Base-by-base conservation (phyloP, 2,113 vertebrate genomes). In the Otus sunia region DNA sequence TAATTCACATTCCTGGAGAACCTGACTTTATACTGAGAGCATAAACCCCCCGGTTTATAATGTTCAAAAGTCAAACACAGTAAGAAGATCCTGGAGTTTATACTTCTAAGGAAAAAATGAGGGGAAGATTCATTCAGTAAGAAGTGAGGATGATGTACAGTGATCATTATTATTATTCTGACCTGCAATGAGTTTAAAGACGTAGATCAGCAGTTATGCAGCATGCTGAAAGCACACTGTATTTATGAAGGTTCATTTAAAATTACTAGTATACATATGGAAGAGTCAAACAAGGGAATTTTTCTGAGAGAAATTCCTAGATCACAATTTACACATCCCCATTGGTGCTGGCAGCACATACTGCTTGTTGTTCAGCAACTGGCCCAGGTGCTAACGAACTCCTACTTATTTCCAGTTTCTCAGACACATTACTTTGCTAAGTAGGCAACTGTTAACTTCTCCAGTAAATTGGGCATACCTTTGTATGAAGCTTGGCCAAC, bases 401-500 rank as follows among this genome's bases (percentile, higher is more conserved):
- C 26, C 50, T 41, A 13, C 29, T 79, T 27, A 32, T 27, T 55
- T 78, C 66, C 84, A 88, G 50, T 6, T 78, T 56, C 85, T 86
- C 56, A 75, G 41, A 64, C n/a, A 39, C n/a, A 7, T 14, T 29
- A 10, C 29, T 41, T 49, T 60, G 47, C 66, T 21, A 36, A 64
- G 39, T 27, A 11, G 2, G 18, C 45, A 58, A 10, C 3, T 36
- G 8, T 15, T 23, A 27, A 30, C 16, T 76, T 53, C n/a, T 58
- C 47, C 43, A 15, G 34, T n/a, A 32, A 49, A 59, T 18, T 36
- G 17, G 58, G 22, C 96, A 80, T 95, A 99, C 99, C 99, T 99
- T 99, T 0, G 99, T 99, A 96, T 99, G 99, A 87, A 99, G 97
- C 95, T 99, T 99, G 95, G 99, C 99, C 98, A 99, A 97, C 87